Evolutionary conservation across 2,888 invertebrate species (phyloP), one percentile per base, ranked within the genome.

Genomic region (Oscheius sp.): DNA sequence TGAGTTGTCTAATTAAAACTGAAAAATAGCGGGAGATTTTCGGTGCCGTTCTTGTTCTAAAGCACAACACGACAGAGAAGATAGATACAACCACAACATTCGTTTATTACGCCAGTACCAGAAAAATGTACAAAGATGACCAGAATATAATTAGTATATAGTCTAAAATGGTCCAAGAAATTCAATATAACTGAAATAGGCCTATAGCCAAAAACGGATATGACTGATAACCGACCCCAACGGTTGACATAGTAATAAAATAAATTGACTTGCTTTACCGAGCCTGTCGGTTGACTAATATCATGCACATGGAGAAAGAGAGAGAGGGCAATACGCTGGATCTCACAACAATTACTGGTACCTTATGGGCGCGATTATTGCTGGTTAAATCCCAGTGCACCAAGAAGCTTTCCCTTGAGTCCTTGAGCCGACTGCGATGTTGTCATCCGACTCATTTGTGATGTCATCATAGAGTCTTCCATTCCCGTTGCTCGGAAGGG

Each of bases 391-490:
- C 81, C 81, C 23, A 81, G 69, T 27, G 81, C 81, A 66, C 73
- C 75, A 76, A 81, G 74, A 43, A 81, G 59, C 58, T 81, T 81
- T 41, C 79, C 79, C 55, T 81, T 81, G 41, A 81, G 53, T 29
- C 81, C 81, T 2, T 76, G 74, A 16, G 76, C 76, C 21, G 81
- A 81, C 18, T 74, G 75, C 41, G 79, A 79, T 16, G 79, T 77
- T 16, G 79, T 78, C 79, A 81, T 81, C 45, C 74, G 53, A 1
- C 74, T 71, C 46, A 76, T 75, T 29, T 73, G 72, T 9, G 81
- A 76, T 6, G 71, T 69, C 64, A 75, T 76, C 78, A 81, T 79
- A 1, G 79, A 79, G 23, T 78, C 78, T 6, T 52, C 76, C 75
- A 79, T 73, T 21, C 25, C 66, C n/a, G 66, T 27, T 21, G 77